Evolutionary conservation across 2,888 invertebrate genomes (phyloP).

Genomic region (Hirtodrosophila duncani): DNA sequence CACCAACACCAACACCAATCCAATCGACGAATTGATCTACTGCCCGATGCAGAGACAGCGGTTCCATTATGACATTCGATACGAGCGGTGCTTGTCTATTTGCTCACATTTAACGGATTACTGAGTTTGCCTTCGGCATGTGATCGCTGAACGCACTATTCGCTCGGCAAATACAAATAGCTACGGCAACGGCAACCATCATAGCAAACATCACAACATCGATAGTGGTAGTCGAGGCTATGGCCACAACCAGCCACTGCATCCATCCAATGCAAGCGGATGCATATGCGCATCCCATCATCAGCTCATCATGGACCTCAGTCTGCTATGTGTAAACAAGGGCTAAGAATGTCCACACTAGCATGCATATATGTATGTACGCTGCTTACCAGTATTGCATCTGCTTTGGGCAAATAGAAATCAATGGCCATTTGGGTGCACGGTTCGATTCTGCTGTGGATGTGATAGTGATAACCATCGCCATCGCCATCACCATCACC

Average conservation of each 20-base stretch:
- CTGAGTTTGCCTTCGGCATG: conserved; percentile 53
- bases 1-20: conserved; percentile 31
- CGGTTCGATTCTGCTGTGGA: too few relatives aligned
- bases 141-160: conserved; percentile 14
- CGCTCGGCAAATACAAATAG: conserved; percentile 32
- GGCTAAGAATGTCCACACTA: conserved; percentile 2
- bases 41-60: conserved; percentile 20
- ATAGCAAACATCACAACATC: too few relatives aligned
- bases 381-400: conserved; percentile 7
- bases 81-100: conserved; percentile 66
- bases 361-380: conserved; percentile 15
- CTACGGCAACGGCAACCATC: conserved; percentile 7
- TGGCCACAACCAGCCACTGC: conserved; percentile 21
- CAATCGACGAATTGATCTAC: conserved; percentile 22
- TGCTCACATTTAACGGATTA: conserved; percentile 78
- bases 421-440: conserved; percentile 62
- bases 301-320: too few relatives aligned
- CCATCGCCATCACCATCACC: neutral
- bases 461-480: conserved; percentile 47
- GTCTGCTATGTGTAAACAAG: too few relatives aligned
- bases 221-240: too few relatives aligned
- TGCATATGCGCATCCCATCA: conserved; percentile 8
- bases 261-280: neutral
- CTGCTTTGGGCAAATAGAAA: conserved; percentile 53
- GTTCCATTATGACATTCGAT: conserved; percentile 67